phyloP scores from a whole-genome alignment of 2,113 vertebrate genomes.

The Australoheros scitulus region DNA sequence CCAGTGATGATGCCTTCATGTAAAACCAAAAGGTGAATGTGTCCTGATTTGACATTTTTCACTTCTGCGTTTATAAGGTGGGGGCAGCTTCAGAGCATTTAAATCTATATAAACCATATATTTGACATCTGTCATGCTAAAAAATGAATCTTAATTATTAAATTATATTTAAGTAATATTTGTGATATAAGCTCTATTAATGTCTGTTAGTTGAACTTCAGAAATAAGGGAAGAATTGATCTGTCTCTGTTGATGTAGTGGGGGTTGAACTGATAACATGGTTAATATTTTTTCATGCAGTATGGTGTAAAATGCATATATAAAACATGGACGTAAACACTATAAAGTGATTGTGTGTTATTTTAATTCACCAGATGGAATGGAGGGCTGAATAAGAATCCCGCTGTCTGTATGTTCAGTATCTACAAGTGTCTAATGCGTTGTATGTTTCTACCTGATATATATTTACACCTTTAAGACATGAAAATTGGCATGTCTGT shows the following conservation, averaged over 20 bases:
- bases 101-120: neutral
- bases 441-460: neutral
- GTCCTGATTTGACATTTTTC: constrained; percentile 21
- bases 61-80: constrained; percentile 1
- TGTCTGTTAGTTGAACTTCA: neutral
- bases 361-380: neutral
- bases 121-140: constrained; percentile 21
- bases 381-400: neutral
- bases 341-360: neutral
- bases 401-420: neutral
- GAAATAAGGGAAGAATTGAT: neutral
- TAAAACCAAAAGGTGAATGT: constrained; percentile 23
- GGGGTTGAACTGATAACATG: neutral
- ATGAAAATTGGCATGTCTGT: constrained; percentile 20
- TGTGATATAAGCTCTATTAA: constrained; percentile 3
- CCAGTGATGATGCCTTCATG: constrained; percentile 29
- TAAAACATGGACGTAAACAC: constrained; percentile 32
- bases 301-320: constrained; percentile 20
- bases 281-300: constrained; percentile 26
- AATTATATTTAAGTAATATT: constrained; percentile 30
- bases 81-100: constrained; percentile 21
- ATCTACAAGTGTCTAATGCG: neutral
- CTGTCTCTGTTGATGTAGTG: neutral
- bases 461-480: constrained; percentile 5
- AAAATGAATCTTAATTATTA: constrained; percentile 11